Evolutionary conservation across 2,888 invertebrate species (phyloP).

Genomic region (Pegoplata infirma): DNA sequence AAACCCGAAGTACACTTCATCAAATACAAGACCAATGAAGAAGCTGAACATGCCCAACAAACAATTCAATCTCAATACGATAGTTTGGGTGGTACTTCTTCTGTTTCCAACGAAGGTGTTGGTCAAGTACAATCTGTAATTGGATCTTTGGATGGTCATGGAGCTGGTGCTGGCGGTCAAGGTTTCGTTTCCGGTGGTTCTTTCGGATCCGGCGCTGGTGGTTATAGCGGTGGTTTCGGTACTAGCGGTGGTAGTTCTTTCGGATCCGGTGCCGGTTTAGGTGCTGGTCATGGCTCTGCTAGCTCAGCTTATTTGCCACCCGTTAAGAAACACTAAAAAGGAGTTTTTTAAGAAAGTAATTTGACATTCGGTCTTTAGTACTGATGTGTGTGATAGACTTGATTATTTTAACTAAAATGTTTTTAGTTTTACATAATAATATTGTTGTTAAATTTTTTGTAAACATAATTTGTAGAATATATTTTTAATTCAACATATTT

Average conservation of each 20-base stretch:
- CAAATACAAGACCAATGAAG: conserved; percentile 66
- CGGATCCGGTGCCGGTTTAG: background rate
- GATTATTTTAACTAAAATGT: conserved; percentile 14
- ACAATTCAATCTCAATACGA: conserved; percentile 67
- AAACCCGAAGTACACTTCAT: conserved; percentile 68
- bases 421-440: too few species aligned
- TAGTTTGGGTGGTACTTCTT: conserved; percentile 65
- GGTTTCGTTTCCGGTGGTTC: too few species aligned
- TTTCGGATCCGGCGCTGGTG: background rate
- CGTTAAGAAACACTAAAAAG: conserved; percentile 37
- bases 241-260: conserved; percentile 1
- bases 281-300: background rate
- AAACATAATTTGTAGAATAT: too few species aligned
- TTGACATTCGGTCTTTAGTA: conserved; percentile 27
- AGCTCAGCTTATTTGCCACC: conserved; percentile 60
- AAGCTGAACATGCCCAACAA: conserved; percentile 67
- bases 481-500: too few species aligned
- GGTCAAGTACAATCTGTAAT: conserved; percentile 65
- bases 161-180: background rate
- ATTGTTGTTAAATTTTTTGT: too few species aligned
- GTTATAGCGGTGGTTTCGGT: background rate
- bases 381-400: conserved; percentile 46
- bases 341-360: conserved; percentile 15
- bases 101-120: conserved; percentile 65
- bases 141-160: conserved; percentile 62